A percentile compares a stretch with the other conserved stretches of the same genome.
These are phyloP conservation scores for Drosophila dives DNA, from an alignment of 2,888 invertebrate genomes.

Conservation along the genomic window DNA sequence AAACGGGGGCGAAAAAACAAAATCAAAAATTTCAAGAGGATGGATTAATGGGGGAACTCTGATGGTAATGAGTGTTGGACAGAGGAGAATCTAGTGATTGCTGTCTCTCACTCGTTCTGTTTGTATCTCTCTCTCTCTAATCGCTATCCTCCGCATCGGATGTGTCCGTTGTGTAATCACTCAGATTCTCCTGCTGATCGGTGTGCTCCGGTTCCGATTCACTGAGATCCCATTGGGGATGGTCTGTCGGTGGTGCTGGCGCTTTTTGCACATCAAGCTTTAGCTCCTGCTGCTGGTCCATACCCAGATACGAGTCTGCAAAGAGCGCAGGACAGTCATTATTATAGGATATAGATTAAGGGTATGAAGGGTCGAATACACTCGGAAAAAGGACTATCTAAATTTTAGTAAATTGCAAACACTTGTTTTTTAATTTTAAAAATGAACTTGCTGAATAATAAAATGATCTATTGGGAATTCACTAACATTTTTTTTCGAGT, in stretches of 20 bases:
- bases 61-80: slow-evolving; percentile 18
- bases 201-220: slow-evolving; percentile 93
- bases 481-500: neutral
- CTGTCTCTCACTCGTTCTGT: slow-evolving; percentile 19
- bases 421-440: no score
- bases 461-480: neutral
- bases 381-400: neutral
- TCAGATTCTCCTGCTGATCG: slow-evolving; percentile 88
- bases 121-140: slow-evolving; percentile 41
- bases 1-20: slow-evolving; percentile 36
- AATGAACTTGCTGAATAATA: neutral
- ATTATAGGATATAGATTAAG: neutral
- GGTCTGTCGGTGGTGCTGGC: slow-evolving; percentile 94
- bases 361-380: neutral
- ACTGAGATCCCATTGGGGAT: slow-evolving; percentile 99
- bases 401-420: no score
- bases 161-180: slow-evolving; percentile 89
- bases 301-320: slow-evolving; percentile 97
- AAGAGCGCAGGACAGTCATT: neutral
- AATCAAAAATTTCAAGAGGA: slow-evolving; percentile 28
- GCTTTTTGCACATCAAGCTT: slow-evolving; percentile 99
- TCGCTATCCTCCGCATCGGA: slow-evolving; percentile 87
- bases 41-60: slow-evolving; percentile 3
- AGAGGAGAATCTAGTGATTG: slow-evolving; percentile 55
- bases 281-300: slow-evolving; percentile 97